phyloP scores from a whole-genome alignment of 2,888 invertebrate species.

The Drosophila siamana region DNA sequence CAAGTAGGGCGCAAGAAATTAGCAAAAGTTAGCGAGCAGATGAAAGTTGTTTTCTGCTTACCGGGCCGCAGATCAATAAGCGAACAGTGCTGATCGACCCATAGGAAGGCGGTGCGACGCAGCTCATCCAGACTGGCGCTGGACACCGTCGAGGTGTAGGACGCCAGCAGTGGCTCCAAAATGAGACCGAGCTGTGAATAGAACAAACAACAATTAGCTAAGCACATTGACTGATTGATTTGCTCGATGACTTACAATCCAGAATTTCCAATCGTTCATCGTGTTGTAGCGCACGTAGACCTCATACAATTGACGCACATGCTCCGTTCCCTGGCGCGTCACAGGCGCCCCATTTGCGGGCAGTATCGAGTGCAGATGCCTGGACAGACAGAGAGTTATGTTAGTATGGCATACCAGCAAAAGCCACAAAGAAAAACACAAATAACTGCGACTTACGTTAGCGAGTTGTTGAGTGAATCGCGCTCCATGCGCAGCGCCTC shows the following conservation, averaged over 20 bases:
- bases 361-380: constrained; percentile 96
- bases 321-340: constrained; percentile 94
- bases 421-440: too few species aligned
- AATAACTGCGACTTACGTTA: constrained; percentile 88
- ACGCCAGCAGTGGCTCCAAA: constrained; percentile 94
- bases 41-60: constrained; percentile 82
- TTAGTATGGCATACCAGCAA: not conserved
- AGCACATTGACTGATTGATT: not conserved
- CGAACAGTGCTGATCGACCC: constrained; percentile 99
- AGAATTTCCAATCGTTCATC: constrained; percentile 98
- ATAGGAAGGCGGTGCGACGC: constrained; percentile 95
- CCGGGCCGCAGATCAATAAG: constrained; percentile 97
- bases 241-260: constrained; percentile 92
- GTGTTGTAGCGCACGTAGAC: constrained; percentile 95
- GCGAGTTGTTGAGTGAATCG: constrained; percentile 94
- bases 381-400: constrained; percentile 82
- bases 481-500: constrained; percentile 94
- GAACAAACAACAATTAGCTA: not conserved
- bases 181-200: constrained; percentile 93
- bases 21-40: not conserved
- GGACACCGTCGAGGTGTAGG: constrained; percentile 96
- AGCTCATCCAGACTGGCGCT: constrained; percentile 96
- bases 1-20: constrained; percentile 80
- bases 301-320: constrained; percentile 97
- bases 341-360: constrained; percentile 98